These are phyloP conservation scores for Prorops nasuta DNA, from an alignment of 1,140 invertebrate species.

Conservation along the genomic window DNA sequence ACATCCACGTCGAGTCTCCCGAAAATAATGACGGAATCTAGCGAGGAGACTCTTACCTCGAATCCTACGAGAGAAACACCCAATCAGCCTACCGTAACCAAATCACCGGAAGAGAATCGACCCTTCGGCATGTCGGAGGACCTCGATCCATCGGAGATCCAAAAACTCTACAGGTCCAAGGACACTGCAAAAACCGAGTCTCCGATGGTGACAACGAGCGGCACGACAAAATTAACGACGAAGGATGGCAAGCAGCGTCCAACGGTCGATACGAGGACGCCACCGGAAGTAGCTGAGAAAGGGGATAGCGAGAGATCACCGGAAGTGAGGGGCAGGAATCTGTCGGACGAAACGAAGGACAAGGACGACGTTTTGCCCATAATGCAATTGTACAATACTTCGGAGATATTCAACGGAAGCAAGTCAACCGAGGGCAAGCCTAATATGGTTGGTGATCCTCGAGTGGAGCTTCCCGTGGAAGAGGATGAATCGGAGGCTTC, in stretches of 20 bases:
- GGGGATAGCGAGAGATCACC: conserved; percentile 33
- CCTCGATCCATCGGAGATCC: conserved; percentile 47
- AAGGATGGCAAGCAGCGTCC: neutral
- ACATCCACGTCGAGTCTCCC: conserved; percentile 8
- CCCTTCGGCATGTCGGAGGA: conserved; percentile 26
- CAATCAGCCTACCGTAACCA: conserved; percentile 1
- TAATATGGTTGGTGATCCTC: too few relatives aligned
- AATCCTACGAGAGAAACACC: conserved; percentile 3
- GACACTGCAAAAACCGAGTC: conserved; percentile 17
- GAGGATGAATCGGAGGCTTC: neutral
- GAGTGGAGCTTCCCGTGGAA: conserved; percentile 11
- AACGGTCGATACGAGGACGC: neutral
- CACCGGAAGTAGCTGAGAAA: conserved; percentile 1
- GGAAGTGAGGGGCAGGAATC: conserved; percentile 43
- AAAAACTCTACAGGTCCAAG: conserved; percentile 43
- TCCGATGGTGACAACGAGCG: conserved; percentile 1
- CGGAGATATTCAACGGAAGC: conserved; percentile 48
- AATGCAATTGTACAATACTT: conserved; percentile 53
- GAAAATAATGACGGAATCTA: conserved; percentile 4
- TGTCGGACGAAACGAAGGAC: conserved; percentile 44
- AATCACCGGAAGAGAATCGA: conserved; percentile 11
- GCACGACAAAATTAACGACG: neutral
- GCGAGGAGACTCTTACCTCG: conserved; percentile 10
- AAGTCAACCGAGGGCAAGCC: too few relatives aligned
- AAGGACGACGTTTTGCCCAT: conserved; percentile 51